Evolutionary conservation across 2,797 vertebrate genomes (phyloP).

Genomic region (Sorex maritimensis): DNA sequence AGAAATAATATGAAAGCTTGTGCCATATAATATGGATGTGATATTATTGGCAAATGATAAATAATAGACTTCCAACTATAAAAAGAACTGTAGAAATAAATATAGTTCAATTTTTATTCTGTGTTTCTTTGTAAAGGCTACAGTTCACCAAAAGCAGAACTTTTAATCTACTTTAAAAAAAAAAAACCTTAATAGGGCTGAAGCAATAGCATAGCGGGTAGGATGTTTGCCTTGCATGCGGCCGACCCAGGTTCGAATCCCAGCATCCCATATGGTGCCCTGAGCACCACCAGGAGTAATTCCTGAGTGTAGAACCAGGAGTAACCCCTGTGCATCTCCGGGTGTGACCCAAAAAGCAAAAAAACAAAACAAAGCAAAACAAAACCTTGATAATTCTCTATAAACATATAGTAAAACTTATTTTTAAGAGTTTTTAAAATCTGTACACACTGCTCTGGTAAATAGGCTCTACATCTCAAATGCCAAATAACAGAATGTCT

Average conservation of each 20-base stretch:
- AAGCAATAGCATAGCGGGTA: no score
- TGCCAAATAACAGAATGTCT: neutral
- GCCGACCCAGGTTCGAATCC: no score
- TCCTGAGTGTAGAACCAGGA: no score
- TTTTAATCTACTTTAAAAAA: constrained; percentile 4
- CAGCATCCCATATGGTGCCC: no score
- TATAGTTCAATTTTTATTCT: constrained; percentile 33
- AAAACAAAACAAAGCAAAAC: no score
- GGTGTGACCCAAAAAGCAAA: no score
- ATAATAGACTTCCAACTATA: neutral
- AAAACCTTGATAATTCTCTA: constrained; percentile 1
- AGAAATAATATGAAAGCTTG: neutral
- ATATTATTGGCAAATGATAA: constrained; percentile 30
- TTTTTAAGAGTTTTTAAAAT: neutral
- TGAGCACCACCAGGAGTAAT: no score
- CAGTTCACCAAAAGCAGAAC: constrained; percentile 19
- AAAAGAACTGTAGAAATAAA: constrained; percentile 54
- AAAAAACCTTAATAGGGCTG: no score
- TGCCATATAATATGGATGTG: neutral
- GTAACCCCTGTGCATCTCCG: no score
- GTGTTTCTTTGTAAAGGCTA: constrained; percentile 25
- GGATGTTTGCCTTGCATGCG: no score
- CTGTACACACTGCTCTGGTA: neutral
- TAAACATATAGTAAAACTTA: constrained; percentile 11
- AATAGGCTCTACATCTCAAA: neutral